phyloP scores from a whole-genome alignment of 2,113 vertebrate species.

The Poicephalus gulielmi region DNA sequence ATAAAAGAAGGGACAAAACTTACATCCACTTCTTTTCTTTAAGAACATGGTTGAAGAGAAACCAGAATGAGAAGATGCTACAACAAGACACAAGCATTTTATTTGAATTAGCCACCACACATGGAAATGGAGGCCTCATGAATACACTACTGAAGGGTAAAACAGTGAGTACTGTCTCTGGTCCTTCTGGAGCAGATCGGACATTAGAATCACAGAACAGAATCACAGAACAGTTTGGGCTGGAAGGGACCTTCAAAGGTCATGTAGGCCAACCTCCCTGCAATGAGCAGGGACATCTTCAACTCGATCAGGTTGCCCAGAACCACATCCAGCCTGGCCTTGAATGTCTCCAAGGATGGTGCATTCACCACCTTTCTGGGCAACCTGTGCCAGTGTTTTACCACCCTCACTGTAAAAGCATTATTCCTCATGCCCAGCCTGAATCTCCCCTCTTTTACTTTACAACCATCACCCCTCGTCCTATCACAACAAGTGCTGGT shows the following conservation, averaged over 20 bases:
- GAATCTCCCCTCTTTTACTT: not conserved
- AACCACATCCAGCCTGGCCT: not conserved
- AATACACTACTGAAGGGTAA: not conserved
- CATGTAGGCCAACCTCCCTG: not conserved
- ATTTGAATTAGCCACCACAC: not conserved
- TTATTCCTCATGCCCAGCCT: not conserved
- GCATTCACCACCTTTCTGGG: not conserved
- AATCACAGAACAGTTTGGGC: not conserved
- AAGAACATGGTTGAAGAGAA: not conserved
- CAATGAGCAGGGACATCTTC: not conserved
- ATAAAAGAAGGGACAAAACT: not conserved
- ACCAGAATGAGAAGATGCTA: not conserved
- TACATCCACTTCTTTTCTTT: not conserved
- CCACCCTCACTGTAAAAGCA: not conserved
- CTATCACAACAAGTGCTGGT: not conserved
- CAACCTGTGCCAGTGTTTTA: not conserved
- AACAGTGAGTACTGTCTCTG: not conserved
- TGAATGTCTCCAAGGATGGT: not conserved
- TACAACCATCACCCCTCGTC: not conserved
- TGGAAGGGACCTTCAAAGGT: not conserved
- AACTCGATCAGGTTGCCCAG: not conserved
- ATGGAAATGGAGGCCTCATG: not conserved
- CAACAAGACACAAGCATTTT: not conserved
- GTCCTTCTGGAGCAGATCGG: not conserved
- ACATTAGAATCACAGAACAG: not conserved